Conservation (phyloP, 2,888 invertebrate species). For the Brachypalpus laphriformis region DNA sequence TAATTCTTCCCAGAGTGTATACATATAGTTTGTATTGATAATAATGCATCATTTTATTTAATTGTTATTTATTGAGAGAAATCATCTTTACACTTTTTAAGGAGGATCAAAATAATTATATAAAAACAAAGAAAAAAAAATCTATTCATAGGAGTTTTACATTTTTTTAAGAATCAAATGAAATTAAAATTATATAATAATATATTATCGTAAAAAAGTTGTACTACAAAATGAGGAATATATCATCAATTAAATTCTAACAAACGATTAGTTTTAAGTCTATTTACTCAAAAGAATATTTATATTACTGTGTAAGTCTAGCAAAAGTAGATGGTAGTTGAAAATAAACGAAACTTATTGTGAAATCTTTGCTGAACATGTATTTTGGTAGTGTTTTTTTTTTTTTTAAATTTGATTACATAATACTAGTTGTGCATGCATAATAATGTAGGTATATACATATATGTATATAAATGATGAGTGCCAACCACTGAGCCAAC, state of each 20-base stretch:
- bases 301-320: constrained; percentile 68
- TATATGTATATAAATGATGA: too few relatives aligned
- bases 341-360: constrained; percentile 67
- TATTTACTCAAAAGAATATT: constrained; percentile 70
- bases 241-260: constrained; percentile 72
- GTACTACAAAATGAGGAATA: constrained; percentile 56
- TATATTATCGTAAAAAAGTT: constrained; percentile 53
- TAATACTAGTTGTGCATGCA: too few relatives aligned
- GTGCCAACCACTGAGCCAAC: too few relatives aligned
- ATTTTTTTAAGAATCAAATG: constrained; percentile 69
- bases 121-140: background rate
- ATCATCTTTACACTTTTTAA: constrained; percentile 39
- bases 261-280: constrained; percentile 67
- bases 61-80: constrained; percentile 70
- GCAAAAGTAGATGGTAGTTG: constrained; percentile 62
- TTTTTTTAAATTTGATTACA: too few relatives aligned
- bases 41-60: constrained; percentile 52
- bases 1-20: constrained; percentile 55
- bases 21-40: constrained; percentile 47
- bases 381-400: background rate
- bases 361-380: constrained; percentile 41
- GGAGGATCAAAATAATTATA: constrained; percentile 51
- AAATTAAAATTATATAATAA: constrained; percentile 55
- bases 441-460: too few relatives aligned
- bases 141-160: constrained; percentile 65